phyloP scores from a whole-genome alignment of 2,113 vertebrate genomes.

The Gobius niger region DNA sequence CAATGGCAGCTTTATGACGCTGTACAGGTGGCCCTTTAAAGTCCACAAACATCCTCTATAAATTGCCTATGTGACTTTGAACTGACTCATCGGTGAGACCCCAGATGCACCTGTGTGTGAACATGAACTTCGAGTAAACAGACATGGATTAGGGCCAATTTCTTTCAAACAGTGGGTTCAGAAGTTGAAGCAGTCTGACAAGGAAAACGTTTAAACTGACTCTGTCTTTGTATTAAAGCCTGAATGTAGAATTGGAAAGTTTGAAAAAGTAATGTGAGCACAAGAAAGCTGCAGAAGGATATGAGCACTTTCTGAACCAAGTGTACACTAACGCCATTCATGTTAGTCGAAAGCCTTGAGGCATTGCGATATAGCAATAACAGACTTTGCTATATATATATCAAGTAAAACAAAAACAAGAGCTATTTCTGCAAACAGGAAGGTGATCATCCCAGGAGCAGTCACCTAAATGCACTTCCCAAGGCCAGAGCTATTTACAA shows the following conservation, averaged over 20 bases:
- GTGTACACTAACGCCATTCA: conserved; percentile 4
- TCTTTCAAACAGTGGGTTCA: not conserved
- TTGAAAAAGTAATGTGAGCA: too few relatives aligned
- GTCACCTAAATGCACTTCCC: conserved; percentile 51
- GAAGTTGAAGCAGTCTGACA: too few relatives aligned
- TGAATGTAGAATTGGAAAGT: too few relatives aligned
- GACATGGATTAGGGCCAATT: not conserved
- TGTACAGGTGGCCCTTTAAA: conserved; percentile 68
- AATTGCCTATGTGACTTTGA: conserved; percentile 59
- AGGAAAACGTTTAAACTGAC: too few relatives aligned
- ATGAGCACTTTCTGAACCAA: too few relatives aligned
- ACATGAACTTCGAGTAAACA: not conserved
- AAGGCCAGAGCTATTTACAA: conserved; percentile 70
- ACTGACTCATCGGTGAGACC: conserved; percentile 62
- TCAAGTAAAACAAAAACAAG: conserved; percentile 51
- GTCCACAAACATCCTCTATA: conserved; percentile 63
- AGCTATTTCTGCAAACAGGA: conserved; percentile 53
- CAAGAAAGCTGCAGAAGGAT: too few relatives aligned
- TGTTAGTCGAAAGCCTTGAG: conserved; percentile 26
- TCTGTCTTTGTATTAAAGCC: too few relatives aligned
- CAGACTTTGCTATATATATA: conserved; percentile 32
- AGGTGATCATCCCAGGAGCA: conserved; percentile 57
- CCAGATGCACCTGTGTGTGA: conserved; percentile 50
- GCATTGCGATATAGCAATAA: conserved; percentile 35
- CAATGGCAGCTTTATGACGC: conserved; percentile 63